phyloP scores from a whole-genome alignment of 2,797 vertebrate genomes.

The Psittacula derbiana region DNA sequence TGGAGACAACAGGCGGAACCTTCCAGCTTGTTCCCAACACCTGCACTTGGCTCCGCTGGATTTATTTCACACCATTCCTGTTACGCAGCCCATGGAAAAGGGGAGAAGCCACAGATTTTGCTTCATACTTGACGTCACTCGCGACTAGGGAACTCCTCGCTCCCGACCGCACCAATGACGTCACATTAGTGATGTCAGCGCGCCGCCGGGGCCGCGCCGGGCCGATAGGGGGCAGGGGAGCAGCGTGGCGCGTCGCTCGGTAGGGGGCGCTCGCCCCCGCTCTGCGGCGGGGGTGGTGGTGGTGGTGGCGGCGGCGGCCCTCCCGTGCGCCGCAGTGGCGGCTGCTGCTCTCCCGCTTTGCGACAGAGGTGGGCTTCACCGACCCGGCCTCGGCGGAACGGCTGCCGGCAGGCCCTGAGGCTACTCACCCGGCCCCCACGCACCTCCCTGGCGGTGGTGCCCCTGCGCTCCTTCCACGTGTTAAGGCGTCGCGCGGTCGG shows the following conservation, averaged over 20 bases:
- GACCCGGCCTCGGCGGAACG: too few species aligned
- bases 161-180: neutral
- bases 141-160: neutral
- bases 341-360: neutral
- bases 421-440: fast-evolving
- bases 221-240: neutral
- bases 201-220: neutral
- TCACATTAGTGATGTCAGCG: neutral
- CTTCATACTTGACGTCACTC: neutral
- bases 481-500: neutral
- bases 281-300: neutral
- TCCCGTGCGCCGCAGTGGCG: neutral
- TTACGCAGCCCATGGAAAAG: neutral
- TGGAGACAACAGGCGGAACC: neutral
- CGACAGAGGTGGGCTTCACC: too few species aligned
- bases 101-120: neutral
- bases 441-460: neutral
- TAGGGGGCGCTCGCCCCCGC: neutral
- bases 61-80: neutral
- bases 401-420: neutral
- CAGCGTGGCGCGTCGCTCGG: neutral
- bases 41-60: neutral
- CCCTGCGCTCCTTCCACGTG: neutral
- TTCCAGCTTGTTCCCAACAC: neutral
- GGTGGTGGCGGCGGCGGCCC: neutral